Evolutionary conservation across 2,888 invertebrate species (phyloP), one percentile per base, ranked within the genome.

Genomic region (Syritta pipiens): DNA sequence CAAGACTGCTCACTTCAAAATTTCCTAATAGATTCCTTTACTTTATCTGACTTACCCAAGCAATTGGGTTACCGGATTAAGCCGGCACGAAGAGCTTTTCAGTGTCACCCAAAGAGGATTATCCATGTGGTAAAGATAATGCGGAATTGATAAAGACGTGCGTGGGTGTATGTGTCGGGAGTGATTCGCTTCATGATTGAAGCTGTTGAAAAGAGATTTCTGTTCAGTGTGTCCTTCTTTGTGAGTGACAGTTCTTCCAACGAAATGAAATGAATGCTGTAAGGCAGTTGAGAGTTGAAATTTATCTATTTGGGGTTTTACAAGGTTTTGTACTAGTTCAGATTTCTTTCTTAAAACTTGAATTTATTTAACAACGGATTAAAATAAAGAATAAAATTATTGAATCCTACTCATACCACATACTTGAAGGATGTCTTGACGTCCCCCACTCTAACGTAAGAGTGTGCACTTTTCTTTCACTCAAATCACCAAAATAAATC

Each of bases 41-140:
- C 42, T 42, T 37, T 37, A 20, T 6, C 22, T 48, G 19, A 40
- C 28, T 48, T 3, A 20, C 30, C 2, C 48, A 42, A 46, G 6
- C 48, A 62, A 76, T 68, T 76, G 60, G 62, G 48, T 76, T 68
- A 75, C 68, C 42, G 30, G 68, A 49, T 55, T 55, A 49, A 24
- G 9, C 22, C 24, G 37, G 26, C 6, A 30, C 40, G 42, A 2
- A 69, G 62, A 76, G 75, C 69, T 76, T 76, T 69, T 76, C 26
- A 28, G 32, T 68, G 62, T 69, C 62, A 62, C 30, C 12, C 9
- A 67, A 67, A 62, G 62, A n/a, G n/a, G 75, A 76, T 76, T 76
- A 76, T 28, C 49, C 48, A 49, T 69, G 68, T 44, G 68, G 48
- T 26, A 55, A 28, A 55, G 32, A 55, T 60, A 75, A 68, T 60